Evolutionary conservation across 2,113 vertebrate species (phyloP), one percentile per base, ranked within the genome.

Genomic region (Cyrtonyx montezumae): DNA sequence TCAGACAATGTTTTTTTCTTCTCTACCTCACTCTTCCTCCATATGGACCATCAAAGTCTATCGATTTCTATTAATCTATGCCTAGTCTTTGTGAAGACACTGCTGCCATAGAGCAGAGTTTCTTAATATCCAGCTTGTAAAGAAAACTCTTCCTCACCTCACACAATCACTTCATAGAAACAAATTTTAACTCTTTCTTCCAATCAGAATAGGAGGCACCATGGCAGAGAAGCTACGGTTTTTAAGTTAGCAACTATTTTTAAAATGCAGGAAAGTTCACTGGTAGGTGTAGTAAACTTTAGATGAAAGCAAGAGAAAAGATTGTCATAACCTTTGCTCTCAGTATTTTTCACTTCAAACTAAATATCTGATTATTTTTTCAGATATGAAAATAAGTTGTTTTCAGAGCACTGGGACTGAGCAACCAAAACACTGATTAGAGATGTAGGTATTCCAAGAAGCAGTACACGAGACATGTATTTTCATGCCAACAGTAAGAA

Each of bases 281-380:
- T 56, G 55, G 8, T 53, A 82, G 40, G 48, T 93, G 49, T 92
- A 94, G 45, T 46, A 84, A 91, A 93, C 37, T 94, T 90, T 14
- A 70, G 58, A 92, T 58, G 83, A 96, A 97, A 88, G 88, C 46
- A 30, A 55, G 66, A 80, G 49, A 87, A 77, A 96, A 94, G 88
- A 67, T 92, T 81, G 71, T 43, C 37, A 26, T 59, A 76, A 95
- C 9, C 89, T 93, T 59, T 81, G 46, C 66, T 89, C 48, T 88
- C 87, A 79, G 15, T 21, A 76, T 67, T 66, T 85, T 95, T 30
- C 22, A 70, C 58, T 96, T 79, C 46, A 94, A 78, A 93, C 77
- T 93, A 62, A 90, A 75, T 88, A 96, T 91, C 46, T 92, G 55
- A 80, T 76, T 46, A 82, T 82, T 23, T 94, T 95, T 84, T 74